These are phyloP conservation scores for Plectrocnemia conspersa DNA, from an alignment of 1,140 invertebrate species.

Conservation along the genomic window DNA sequence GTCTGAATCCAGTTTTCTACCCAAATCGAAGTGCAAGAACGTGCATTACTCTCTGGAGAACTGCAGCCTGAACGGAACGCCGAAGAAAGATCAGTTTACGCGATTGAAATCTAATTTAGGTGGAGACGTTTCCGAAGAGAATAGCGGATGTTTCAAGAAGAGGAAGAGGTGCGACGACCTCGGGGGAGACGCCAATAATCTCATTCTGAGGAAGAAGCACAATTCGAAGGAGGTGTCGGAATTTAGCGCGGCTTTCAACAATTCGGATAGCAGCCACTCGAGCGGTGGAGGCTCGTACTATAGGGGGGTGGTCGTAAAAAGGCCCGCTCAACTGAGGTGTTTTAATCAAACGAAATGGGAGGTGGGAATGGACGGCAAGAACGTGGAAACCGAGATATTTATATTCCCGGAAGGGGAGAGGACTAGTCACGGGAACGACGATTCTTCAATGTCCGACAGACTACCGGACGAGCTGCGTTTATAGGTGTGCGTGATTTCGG, in stretches of 20 bases:
- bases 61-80: background rate
- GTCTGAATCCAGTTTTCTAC: slow-evolving; percentile 10
- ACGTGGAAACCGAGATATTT: slow-evolving; percentile 26
- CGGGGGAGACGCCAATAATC: slow-evolving; percentile 13
- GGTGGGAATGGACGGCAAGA: background rate
- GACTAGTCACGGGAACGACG: background rate
- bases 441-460: background rate
- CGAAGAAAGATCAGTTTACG: background rate
- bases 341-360: slow-evolving; percentile 18
- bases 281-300: slow-evolving; percentile 6
- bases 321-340: slow-evolving; percentile 5
- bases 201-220: slow-evolving; percentile 17
- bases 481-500: slow-evolving; percentile 31
- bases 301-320: slow-evolving; percentile 18
- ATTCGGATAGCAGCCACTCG: slow-evolving; percentile 14
- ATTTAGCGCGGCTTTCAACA: slow-evolving; percentile 21
- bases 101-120: slow-evolving; percentile 6
- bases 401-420: slow-evolving; percentile 24
- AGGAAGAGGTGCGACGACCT: slow-evolving; percentile 6
- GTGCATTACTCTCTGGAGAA: slow-evolving; percentile 21
- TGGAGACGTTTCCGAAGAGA: background rate
- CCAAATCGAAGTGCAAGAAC: slow-evolving; percentile 7
- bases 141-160: slow-evolving; percentile 22
- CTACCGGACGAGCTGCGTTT: slow-evolving; percentile 20
- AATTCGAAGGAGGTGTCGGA: slow-evolving; percentile 17